Base-by-base conservation (phyloP, 1,140 invertebrate species). In the Heliconius hermathena region DNA sequence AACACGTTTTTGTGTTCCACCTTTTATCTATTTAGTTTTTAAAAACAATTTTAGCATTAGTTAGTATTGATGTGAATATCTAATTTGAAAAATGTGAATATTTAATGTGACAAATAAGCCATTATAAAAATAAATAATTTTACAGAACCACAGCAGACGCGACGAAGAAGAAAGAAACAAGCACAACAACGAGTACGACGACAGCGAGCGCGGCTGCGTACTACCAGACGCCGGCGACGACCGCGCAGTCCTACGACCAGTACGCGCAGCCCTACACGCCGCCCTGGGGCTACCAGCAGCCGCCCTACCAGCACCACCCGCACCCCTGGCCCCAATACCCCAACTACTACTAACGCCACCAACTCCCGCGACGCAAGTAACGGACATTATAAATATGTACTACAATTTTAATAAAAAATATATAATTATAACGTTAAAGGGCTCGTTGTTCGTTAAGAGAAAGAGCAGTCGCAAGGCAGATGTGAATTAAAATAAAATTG, bases 271-370 rank as follows among this genome's bases (percentile, higher is more conserved):
- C 89, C 78, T 94, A 93, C 85, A 90, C 91, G 85, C 91, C 90
- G 76, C 87, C 91, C 29, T 94, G 91, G 93, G 90, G 91, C 79
- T 93, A 93, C 88, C 93, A 94, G 86, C 93, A 94, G 82, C 89
- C 91, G n/a, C 89, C 90, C 22, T 89, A 87, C 1, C 89, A 89
- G 78, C 92, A 94, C 83, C 93, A 91, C 76, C 88, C 88, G 8
- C 90, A 89, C 75, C 84, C 90, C 41, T 93, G 93, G 91, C 88
- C 89, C 33, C 92, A 93, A 77, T 94, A 94, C 83, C 91, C 89
- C 76, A 93, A 94, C 81, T 93, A 94, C 81, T 93, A 93, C 82
- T 94, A 89, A 82, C 78, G 33, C 49, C 76, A 41, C 26, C 66
- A 5, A 71, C 36, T 38, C 41, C 22, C 26, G 26, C 57, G 57